These are phyloP conservation scores for Dynastes tityus DNA, from an alignment of 2,888 invertebrate species.

Conservation along the genomic window DNA sequence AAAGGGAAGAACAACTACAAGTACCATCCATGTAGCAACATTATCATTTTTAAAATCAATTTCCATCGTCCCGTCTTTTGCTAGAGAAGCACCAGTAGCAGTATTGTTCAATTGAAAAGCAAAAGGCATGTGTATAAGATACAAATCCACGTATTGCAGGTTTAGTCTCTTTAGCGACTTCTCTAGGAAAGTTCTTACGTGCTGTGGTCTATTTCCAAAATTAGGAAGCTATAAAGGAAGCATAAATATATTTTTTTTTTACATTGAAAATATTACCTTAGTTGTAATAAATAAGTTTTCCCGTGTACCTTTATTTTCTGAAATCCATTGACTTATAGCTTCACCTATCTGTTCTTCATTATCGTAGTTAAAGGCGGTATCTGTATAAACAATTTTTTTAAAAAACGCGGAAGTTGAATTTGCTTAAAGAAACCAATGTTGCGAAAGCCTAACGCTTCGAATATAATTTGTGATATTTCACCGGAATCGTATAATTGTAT, in stretches of 20 bases:
- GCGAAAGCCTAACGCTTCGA: too few relatives aligned
- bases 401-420: too few relatives aligned
- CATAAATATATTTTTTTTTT: not conserved
- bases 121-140: conserved; percentile 85
- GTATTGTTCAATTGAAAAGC: conserved; percentile 75
- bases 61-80: conserved; percentile 75
- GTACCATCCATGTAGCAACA: conserved; percentile 81
- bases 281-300: conserved; percentile 86
- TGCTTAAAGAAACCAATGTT: too few relatives aligned
- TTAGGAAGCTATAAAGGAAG: conserved; percentile 76
- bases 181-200: conserved; percentile 78
- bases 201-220: conserved; percentile 78
- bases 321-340: conserved; percentile 79
- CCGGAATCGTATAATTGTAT: not conserved
- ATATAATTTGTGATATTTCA: not conserved
- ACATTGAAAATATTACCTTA: conserved; percentile 74
- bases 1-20: too few relatives aligned
- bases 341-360: conserved; percentile 85
- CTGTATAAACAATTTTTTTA: conserved; percentile 66
- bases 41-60: conserved; percentile 78
- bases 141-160: conserved; percentile 83
- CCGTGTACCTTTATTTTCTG: conserved; percentile 76
- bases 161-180: conserved; percentile 78
- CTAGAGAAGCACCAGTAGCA: conserved; percentile 73
- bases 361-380: conserved; percentile 86